These are phyloP conservation scores for Parazoanthus atlanticus DNA, from an alignment of 92 coral and sea anemone species.

Conservation along the genomic window DNA sequence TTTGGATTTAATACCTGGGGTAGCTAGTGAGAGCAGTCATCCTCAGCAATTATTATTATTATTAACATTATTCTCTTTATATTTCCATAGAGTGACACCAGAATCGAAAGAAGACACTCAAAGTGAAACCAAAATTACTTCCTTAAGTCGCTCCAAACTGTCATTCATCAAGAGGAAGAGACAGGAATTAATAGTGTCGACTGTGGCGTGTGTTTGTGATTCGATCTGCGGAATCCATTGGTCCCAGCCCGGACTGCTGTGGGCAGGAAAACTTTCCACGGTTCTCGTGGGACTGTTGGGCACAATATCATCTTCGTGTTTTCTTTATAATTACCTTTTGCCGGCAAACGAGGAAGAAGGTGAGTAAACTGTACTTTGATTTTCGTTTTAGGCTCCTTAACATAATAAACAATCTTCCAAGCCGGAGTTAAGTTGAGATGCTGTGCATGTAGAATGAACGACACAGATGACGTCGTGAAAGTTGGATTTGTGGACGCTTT, in stretches of 20 bases:
- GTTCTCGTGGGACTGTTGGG: conserved; percentile 72
- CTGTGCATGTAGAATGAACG: no score
- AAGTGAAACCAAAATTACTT: not conserved
- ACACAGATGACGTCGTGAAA: no score
- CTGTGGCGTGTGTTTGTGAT: conserved; percentile 71
- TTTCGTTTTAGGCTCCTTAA: no score
- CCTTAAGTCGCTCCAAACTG: not conserved
- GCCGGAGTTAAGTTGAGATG: no score
- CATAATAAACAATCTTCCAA: no score
- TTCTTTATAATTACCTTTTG: conserved; percentile 67
- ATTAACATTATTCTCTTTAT: not conserved
- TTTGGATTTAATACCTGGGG: no score
- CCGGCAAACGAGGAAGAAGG: conserved; percentile 22
- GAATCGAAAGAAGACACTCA: conserved; percentile 6
- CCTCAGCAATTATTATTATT: no score
- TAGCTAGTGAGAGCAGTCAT: no score
- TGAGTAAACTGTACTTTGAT: not conserved
- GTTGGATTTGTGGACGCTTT: no score
- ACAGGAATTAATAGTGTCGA: conserved; percentile 43
- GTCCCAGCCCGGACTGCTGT: conserved; percentile 77
- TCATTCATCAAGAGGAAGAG: conserved; percentile 26
- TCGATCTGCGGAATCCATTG: conserved; percentile 73
- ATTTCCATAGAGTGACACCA: not conserved
- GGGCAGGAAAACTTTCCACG: conserved; percentile 73
- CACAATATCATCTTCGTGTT: conserved; percentile 67